Evolutionary conservation across 2,888 invertebrate genomes (phyloP).

Genomic region (Macaria notata): DNA sequence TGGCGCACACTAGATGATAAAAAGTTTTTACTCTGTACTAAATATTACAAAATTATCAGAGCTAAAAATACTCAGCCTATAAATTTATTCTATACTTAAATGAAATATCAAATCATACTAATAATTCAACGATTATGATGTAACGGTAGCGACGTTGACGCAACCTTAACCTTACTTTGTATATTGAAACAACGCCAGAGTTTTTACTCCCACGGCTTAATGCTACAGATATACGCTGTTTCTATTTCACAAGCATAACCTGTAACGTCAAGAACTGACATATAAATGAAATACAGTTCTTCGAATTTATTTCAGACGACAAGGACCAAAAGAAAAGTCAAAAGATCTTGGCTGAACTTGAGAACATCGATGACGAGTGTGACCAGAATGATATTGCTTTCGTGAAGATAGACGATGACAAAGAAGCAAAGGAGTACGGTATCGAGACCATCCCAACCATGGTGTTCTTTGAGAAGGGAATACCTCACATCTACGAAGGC

Average conservation of each 20-base stretch:
- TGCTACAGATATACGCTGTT: constrained; percentile 5
- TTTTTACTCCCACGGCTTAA: background rate
- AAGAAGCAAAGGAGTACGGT: constrained; percentile 94
- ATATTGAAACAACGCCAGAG: background rate
- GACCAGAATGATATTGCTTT: constrained; percentile 95
- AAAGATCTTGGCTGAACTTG: constrained; percentile 90
- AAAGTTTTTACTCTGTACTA: no score
- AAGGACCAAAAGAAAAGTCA: constrained; percentile 95
- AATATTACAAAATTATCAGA: no score
- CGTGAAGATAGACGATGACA: constrained; percentile 94
- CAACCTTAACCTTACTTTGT: background rate
- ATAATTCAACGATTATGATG: no score
- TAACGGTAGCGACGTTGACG: no score
- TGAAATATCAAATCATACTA: no score
- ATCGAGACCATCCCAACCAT: constrained; percentile 92
- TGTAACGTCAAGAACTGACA: constrained; percentile 70
- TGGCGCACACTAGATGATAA: no score
- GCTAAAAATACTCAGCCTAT: no score
- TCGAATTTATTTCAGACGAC: constrained; percentile 86
- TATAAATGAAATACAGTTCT: constrained; percentile 79
- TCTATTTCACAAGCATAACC: constrained; percentile 41
- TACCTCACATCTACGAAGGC: constrained; percentile 90
- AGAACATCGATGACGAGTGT: constrained; percentile 97
- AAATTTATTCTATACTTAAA: no score
- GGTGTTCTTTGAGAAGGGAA: constrained; percentile 88